Base-by-base conservation (phyloP, 2,797 vertebrate species). In the Lagodon rhomboides region DNA sequence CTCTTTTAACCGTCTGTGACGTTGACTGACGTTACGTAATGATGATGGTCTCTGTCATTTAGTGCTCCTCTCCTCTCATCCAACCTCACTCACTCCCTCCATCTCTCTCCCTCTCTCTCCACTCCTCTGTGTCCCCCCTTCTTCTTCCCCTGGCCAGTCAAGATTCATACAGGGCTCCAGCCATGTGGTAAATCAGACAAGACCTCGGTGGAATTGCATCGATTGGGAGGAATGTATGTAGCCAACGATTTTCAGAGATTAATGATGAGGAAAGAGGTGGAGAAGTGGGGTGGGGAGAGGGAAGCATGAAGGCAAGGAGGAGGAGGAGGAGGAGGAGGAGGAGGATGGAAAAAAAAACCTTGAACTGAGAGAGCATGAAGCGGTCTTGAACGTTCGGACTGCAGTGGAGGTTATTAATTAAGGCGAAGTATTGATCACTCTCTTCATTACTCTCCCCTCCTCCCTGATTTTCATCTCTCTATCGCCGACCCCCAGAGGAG, bases 171-270 rank as follows among this genome's bases (percentile, higher is more conserved):
- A 86, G 87, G 85, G 86, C 91, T 83, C 90, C 92, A 95, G 87
- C 91, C 87, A 91, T 58, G 79, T 93, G 91, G 87, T 91, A 95
- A 94, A 91, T 91, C 87, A 94, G 92, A 95, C 94, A 93, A 91
- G 93, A 90, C 90, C 93, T 93, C 88, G 46, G 91, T 89, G 92
- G 93, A 92, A 92, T 93, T 90, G 91, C 89, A 93, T 94, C 86
- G 92, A 94, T 94, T 91, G 86, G 85, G 86, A 88, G 89, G 86
- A 92, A 94, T 93, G 91, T 91, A 93, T 94, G 92, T 94, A 94
- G 91, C 90, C 89, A 92, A 93, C 83, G 89, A 94, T 94, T 95
- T 94, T 92, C 89, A 92, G 80, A 92, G 93, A 94, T 93, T 93
- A 93, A 94, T 93, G 92, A 92, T 61, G 89, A 92, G 89, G 93